Evolutionary conservation across 2,113 vertebrate genomes (phyloP).

Genomic region (Passer montanus): DNA sequence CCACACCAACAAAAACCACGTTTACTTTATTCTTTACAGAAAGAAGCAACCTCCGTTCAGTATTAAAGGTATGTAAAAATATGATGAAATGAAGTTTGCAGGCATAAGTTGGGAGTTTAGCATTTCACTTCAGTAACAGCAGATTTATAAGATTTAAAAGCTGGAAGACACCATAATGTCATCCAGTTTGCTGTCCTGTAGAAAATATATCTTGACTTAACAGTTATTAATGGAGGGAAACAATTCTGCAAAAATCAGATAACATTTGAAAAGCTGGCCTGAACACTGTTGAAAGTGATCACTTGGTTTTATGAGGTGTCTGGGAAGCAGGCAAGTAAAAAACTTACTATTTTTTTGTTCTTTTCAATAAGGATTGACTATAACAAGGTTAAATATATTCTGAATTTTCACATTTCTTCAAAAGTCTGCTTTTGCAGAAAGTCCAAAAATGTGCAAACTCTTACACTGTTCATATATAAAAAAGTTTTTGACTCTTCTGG

Average conservation of each 20-base stretch:
- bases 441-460: not conserved
- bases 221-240: not conserved
- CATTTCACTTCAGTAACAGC: not conserved
- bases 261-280: not conserved
- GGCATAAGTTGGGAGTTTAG: not conserved
- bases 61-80: not conserved
- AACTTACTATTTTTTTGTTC: not conserved
- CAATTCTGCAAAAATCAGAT: not conserved
- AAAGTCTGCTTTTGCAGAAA: not conserved
- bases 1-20: not conserved
- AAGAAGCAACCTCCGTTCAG: not conserved
- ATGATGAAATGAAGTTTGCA: not conserved
- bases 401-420: not conserved
- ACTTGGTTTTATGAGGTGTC: not conserved
- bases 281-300: not conserved
- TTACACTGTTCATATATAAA: not conserved
- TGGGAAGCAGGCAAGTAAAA: not conserved
- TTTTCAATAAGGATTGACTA: not conserved
- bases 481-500: not conserved
- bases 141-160: not conserved
- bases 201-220: not conserved
- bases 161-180: not conserved
- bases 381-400: not conserved
- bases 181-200: not conserved
- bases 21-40: not conserved